phyloP scores from a whole-genome alignment of 2,888 invertebrate species.

The Sialis fuliginosa region DNA sequence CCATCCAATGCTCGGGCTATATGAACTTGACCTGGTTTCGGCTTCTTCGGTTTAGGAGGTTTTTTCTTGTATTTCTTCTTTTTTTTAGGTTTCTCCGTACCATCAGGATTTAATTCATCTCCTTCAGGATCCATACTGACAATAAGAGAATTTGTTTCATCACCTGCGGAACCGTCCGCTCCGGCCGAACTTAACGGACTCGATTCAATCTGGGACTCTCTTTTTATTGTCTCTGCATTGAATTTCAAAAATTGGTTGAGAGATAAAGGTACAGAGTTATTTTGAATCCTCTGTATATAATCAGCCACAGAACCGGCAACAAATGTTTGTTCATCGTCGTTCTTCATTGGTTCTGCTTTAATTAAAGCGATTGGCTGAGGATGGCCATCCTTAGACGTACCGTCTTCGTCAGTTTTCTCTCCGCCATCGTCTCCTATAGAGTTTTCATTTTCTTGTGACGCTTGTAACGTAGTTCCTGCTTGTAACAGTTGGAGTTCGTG shows the following conservation, averaged over 20 bases:
- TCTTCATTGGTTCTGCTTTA: conserved; percentile 23
- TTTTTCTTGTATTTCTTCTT: conserved; percentile 72
- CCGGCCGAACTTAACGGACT: conserved; percentile 25
- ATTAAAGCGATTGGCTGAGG: conserved; percentile 31
- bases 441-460: conserved; percentile 11
- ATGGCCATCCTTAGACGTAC: conserved; percentile 22
- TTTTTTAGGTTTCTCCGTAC: conserved; percentile 32
- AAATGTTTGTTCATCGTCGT: conserved; percentile 22
- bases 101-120: conserved; percentile 20
- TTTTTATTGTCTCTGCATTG: conserved; percentile 35
- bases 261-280: conserved; percentile 30
- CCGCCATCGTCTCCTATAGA: conserved; percentile 8
- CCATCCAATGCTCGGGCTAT: conserved; percentile 61
- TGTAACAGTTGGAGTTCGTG: conserved; percentile 49
- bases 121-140: conserved; percentile 22
- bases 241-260: conserved; percentile 46
- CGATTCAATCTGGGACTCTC: conserved; percentile 27
- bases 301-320: conserved; percentile 31
- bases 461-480: conserved; percentile 12
- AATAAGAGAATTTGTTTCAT: conserved; percentile 16
- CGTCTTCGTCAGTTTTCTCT: conserved; percentile 17
- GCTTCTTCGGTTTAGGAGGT: conserved; percentile 56
- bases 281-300: conserved; percentile 28
- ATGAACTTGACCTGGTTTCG: conserved; percentile 63
- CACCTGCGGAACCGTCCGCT: conserved; percentile 18